These are phyloP conservation scores for Stercorarius parasiticus DNA, from an alignment of 2,113 vertebrate species.

Conservation along the genomic window DNA sequence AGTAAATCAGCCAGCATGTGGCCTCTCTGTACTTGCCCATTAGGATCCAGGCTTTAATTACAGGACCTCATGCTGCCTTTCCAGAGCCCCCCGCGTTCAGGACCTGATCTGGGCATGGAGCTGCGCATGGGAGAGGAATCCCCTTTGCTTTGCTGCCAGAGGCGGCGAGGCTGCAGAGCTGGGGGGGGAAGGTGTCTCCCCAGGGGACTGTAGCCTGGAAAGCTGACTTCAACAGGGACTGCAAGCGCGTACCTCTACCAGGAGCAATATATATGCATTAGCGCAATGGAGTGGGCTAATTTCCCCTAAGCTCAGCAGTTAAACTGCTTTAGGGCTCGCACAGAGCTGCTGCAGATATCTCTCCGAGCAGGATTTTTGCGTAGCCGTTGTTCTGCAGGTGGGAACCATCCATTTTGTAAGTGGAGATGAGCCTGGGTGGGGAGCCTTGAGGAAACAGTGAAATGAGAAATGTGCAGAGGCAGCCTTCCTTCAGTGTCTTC, in stretches of 20 bases:
- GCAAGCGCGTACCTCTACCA: neutral
- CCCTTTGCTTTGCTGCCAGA: neutral
- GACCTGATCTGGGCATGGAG: neutral
- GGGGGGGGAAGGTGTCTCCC: neutral
- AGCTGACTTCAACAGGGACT: neutral
- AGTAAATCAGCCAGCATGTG: slow-evolving; percentile 1
- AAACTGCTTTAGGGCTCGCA: neutral
- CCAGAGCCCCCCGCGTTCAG: neutral
- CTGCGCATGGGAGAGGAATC: neutral
- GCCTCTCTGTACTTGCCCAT: neutral
- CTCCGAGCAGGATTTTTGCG: neutral
- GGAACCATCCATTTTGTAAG: neutral
- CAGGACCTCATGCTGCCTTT: neutral
- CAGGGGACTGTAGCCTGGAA: neutral
- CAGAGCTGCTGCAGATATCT: neutral
- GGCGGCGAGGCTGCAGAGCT: rapidly evolving
- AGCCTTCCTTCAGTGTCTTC: rapidly evolving
- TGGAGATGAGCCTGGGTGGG: neutral
- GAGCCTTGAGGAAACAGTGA: neutral
- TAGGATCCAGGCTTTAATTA: slow-evolving; percentile 22
- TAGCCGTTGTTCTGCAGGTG: neutral
- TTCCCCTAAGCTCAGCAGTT: neutral
- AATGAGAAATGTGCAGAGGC: neutral
- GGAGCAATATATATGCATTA: neutral
- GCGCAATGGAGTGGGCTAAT: neutral